Base-by-base conservation (phyloP, 2,888 invertebrate species). In the Stramonita haemastoma region DNA sequence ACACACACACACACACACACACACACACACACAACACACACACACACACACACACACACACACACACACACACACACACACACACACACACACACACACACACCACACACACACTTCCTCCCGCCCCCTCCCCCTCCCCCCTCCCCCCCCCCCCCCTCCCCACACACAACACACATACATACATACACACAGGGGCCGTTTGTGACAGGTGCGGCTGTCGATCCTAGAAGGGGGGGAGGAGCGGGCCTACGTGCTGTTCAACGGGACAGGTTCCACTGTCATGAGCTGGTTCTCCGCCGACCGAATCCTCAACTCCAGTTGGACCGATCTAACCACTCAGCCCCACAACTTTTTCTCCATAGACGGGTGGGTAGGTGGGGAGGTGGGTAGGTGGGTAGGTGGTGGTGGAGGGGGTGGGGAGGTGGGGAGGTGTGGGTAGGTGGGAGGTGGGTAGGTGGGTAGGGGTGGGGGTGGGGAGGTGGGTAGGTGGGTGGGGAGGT, bases 291-390 rank as follows among this genome's bases (percentile, higher is more conserved):
- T 90, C 79, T 36, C 87, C 8, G 29, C 81, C 4, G 32, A 66
- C 22, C 29, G 85, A 8, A 29, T 89, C 60, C 29, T 87, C 57
- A 22, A 36, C 29, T 89, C 90, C 73, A 60, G 84, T 5, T 90
- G 90, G 90, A 46, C 60, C 5, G 87, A 90, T 34, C 66, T 90
- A 11, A 79, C 34, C 5, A 60, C 85, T 5, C 77, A 60, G 6
- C 36, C 66, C 2, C 73, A 73, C 60, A 90, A 89, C 85, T 90
- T n/a, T 77, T 90, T 88, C 86, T 34, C 57, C 81, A 88, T 89
- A 22, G 32, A 66, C 36, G 89, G 89, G 89, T 89, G 29, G 81
- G 79, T 32, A 2, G 4, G 46, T n/a, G 29, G 13, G n/a, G 13
- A 8, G 4, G 77, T n/a, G n/a, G 81, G 79, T 32, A 2, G 4